Conservation (phyloP, 2,113 vertebrate species). For the Phrynosoma platyrhinos region DNA sequence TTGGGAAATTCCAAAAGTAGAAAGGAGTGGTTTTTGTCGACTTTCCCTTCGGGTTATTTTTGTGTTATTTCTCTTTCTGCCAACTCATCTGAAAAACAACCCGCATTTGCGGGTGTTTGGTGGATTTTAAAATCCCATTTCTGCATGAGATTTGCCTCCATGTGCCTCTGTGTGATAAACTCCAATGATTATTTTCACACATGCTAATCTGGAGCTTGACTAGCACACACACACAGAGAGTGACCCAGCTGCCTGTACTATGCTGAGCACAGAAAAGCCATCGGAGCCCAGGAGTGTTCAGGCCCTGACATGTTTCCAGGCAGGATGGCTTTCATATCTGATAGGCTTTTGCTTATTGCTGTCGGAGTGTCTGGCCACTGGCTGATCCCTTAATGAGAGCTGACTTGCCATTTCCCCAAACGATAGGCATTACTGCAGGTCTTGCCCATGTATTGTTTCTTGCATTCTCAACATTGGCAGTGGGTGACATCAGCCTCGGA, state of each 20-base stretch:
- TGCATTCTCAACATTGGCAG: slow-evolving; percentile 12
- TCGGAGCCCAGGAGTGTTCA: background rate
- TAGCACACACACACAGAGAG: background rate
- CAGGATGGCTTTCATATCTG: background rate
- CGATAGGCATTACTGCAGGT: slow-evolving; percentile 1
- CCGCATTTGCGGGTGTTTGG: too few relatives aligned
- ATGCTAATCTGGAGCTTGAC: background rate
- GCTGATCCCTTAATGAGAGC: background rate
- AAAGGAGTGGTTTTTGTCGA: too few relatives aligned
- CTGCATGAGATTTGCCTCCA: too few relatives aligned
- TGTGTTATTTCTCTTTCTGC: too few relatives aligned
- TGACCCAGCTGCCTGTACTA: too few relatives aligned
- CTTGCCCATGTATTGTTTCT: background rate
- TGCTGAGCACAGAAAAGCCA: background rate
- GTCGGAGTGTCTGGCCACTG: background rate
- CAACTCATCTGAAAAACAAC: too few relatives aligned
- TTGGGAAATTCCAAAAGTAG: too few relatives aligned
- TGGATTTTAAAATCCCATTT: too few relatives aligned
- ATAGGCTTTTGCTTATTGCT: background rate
- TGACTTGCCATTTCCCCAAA: background rate
- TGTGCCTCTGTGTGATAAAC: too few relatives aligned
- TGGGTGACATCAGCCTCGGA: background rate
- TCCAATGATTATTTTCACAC: background rate
- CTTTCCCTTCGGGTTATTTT: too few relatives aligned
- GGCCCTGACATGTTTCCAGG: background rate